Evolutionary conservation across 2,888 invertebrate genomes (phyloP), one percentile per base, ranked within the genome.

Genomic region (Portevinia maculata): DNA sequence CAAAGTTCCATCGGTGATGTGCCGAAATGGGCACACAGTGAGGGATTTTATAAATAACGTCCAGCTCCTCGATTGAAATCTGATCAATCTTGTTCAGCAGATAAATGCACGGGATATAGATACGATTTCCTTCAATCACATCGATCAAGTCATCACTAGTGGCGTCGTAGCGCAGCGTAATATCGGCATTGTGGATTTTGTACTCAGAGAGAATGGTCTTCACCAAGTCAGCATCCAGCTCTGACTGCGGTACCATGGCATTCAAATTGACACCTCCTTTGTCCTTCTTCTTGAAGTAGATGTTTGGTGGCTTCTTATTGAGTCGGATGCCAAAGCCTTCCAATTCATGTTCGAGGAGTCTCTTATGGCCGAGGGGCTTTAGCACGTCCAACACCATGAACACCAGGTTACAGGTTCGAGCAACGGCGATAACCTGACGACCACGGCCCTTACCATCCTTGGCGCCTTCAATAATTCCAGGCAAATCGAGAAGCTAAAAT

Each of bases 1-100:
- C 99, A 90, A 99, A 99, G 91, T 99, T 99, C 99, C 99, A 99
- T 89, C 96, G 96, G 91, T 99, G 99, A 92, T 99, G 99, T 17
- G 99, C 99, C 21, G 99, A 99, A 86, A 99, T 99, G 0, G 99
- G 99, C n/a, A 99, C 99, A 89, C 98, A 98, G 91, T 99, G 99
- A 0, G 99, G 99, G 88, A 99, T 98, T 92, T 98, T 98, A 92
- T 99, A 99, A 88, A 99, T 99, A 28, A 99, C 96, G 79, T 99
- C 99, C 88, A 97, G 90, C 91, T 99, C 99, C 92, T 99, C 96
- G 89, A 97, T 96, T 90, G 96, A 96, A 89, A 97, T 97, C 92
- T 97, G 97, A 94, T 97, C 97, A 88, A 99, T 99, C 93, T 99
- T 99, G 91, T 99, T 99, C 57, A 99, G 94, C 85, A 99, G 93